These are phyloP conservation scores for Diploptera punctata DNA, from an alignment of 2,888 invertebrate genomes.

Conservation along the genomic window DNA sequence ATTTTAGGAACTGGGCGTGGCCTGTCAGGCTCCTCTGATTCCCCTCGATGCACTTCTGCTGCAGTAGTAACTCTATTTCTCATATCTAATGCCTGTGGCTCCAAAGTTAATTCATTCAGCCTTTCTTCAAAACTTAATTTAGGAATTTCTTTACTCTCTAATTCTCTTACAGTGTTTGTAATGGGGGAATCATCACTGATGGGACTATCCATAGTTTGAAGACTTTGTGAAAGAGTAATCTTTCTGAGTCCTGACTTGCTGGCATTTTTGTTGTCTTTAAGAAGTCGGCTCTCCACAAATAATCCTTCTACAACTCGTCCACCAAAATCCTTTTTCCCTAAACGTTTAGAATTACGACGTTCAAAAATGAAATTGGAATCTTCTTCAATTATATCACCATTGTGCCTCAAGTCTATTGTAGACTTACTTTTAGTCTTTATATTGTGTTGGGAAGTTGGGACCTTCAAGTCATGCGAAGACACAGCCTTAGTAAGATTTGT, in stretches of 20 bases:
- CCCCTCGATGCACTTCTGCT: background rate
- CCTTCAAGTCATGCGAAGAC: background rate
- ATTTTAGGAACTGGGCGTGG: slow-evolving; percentile 3
- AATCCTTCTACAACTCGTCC: slow-evolving; percentile 47
- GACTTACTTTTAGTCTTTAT: background rate
- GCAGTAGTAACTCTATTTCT: background rate
- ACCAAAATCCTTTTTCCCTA: slow-evolving; percentile 42
- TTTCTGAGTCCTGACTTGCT: slow-evolving; percentile 4
- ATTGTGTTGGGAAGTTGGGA: background rate
- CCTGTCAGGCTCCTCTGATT: background rate
- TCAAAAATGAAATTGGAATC: slow-evolving; percentile 39
- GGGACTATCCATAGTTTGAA: background rate
- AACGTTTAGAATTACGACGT: slow-evolving; percentile 40
- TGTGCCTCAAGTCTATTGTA: slow-evolving; percentile 10
- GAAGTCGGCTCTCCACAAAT: slow-evolving; percentile 48
- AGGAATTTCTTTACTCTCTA: background rate
- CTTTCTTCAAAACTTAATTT: background rate
- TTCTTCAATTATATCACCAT: slow-evolving; percentile 39
- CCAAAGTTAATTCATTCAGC: background rate
- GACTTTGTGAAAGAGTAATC: slow-evolving; percentile 32
- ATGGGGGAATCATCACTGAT: background rate
- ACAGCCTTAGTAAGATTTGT: background rate
- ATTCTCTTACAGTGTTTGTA: no score
- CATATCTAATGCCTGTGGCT: background rate
- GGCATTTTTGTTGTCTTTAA: slow-evolving; percentile 33